Percentiles rank a stretch among this genome's conserved stretches.
These are phyloP conservation scores for Agonopterix heracliana DNA, from an alignment of 2,888 invertebrate genomes.

Conservation along the genomic window DNA sequence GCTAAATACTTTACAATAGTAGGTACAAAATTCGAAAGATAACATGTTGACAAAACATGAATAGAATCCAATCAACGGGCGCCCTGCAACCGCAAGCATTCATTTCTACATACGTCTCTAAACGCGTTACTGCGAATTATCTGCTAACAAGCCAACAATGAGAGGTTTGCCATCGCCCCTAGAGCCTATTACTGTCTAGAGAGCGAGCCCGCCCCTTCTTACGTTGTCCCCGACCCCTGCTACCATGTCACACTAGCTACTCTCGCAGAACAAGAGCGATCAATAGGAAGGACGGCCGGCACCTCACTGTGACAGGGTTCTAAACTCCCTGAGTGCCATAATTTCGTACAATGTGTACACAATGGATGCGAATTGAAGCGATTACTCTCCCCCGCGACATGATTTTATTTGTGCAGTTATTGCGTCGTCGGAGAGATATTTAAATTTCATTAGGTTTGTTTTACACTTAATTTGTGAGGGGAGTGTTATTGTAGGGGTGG, in stretches of 20 bases:
- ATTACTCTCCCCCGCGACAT: slow-evolving; percentile 70
- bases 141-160: slow-evolving; percentile 70
- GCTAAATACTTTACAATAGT: too few relatives aligned
- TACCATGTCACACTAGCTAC: slow-evolving; percentile 50
- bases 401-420: slow-evolving; percentile 75
- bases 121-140: slow-evolving; percentile 61
- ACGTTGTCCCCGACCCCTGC: slow-evolving; percentile 37
- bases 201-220: slow-evolving; percentile 63
- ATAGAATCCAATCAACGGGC: too few relatives aligned
- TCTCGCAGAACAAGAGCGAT: slow-evolving; percentile 8
- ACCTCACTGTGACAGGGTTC: slow-evolving; percentile 47
- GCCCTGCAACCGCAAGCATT: slow-evolving; percentile 24
- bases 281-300: slow-evolving; percentile 14
- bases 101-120: slow-evolving; percentile 50
- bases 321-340: slow-evolving; percentile 41
- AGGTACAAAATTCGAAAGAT: too few relatives aligned
- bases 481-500: slow-evolving; percentile 63
- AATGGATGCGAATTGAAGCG: slow-evolving; percentile 69
- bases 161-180: slow-evolving; percentile 66
- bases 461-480: slow-evolving; percentile 76
- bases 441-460: slow-evolving; percentile 77
- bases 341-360: slow-evolving; percentile 62
- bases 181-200: slow-evolving; percentile 67
- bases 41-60: too few relatives aligned
- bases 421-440: slow-evolving; percentile 71